Evolutionary conservation across 2,113 vertebrate species (phyloP).

Genomic region (Ondatra zibethicus): DNA sequence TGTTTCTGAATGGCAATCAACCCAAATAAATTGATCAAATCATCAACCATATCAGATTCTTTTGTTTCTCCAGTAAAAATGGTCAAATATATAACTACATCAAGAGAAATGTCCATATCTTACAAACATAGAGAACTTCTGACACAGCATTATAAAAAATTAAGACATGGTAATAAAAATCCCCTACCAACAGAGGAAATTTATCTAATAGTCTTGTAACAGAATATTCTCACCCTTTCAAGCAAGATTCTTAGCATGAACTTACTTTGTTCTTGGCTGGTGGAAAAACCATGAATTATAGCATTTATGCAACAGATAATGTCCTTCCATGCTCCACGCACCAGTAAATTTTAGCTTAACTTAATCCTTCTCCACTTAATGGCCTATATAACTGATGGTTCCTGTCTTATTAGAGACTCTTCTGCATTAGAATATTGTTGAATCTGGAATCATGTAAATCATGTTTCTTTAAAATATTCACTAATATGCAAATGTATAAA

Average conservation of each 20-base stretch:
- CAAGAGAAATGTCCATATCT: background rate
- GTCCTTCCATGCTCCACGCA: background rate
- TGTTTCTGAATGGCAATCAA: background rate
- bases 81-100: background rate
- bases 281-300: background rate
- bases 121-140: background rate
- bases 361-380: conserved; percentile 31
- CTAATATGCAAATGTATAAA: background rate
- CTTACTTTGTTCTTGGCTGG: background rate
- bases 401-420: conserved; percentile 19
- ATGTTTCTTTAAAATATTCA: background rate
- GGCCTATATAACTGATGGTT: conserved; percentile 21
- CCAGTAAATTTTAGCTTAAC: conserved; percentile 23
- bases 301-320: background rate
- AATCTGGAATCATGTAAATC: conserved; percentile 51
- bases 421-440: conserved; percentile 30
- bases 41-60: background rate
- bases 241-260: background rate
- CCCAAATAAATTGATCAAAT: background rate
- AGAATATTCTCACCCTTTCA: background rate
- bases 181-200: background rate
- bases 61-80: background rate
- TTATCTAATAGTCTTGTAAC: background rate
- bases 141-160: background rate
- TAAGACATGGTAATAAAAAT: background rate